Evolutionary conservation across 2,797 vertebrate species (phyloP).

Genomic region (Eutrigla gurnardus): DNA sequence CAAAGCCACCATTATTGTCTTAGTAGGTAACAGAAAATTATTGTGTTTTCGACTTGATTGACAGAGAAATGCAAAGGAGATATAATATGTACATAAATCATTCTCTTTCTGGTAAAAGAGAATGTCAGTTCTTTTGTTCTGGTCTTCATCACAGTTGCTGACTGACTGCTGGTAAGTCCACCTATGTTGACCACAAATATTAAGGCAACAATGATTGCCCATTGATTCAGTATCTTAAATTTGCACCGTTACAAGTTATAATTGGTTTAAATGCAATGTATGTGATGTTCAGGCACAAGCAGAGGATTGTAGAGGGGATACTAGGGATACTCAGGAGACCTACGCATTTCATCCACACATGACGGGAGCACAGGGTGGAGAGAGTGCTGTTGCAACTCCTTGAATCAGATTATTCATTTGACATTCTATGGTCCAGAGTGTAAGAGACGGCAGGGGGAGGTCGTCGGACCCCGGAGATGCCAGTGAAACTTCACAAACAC

Average conservation of each 20-base stretch:
- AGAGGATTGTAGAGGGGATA: too few species aligned
- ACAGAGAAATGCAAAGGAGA: constrained; percentile 33
- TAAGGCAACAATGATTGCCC: not conserved
- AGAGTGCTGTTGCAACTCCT: too few species aligned
- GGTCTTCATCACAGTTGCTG: constrained; percentile 2
- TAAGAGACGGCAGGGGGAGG: too few species aligned
- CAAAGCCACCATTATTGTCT: constrained; percentile 37
- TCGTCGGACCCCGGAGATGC: too few species aligned
- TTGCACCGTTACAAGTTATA: not conserved
- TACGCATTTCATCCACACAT: too few species aligned
- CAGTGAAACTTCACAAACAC: too few species aligned
- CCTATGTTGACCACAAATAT: not conserved
- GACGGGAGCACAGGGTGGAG: too few species aligned
- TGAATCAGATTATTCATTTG: too few species aligned
- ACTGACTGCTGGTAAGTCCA: not conserved
- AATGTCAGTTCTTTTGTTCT: not conserved
- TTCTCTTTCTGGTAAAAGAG: constrained; percentile 4
- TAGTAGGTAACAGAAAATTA: constrained; percentile 23
- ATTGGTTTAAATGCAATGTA: not conserved
- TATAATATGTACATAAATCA: constrained; percentile 32
- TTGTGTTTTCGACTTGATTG: constrained; percentile 44
- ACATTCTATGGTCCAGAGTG: too few species aligned
- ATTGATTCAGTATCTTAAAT: not conserved
- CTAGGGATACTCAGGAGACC: too few species aligned
- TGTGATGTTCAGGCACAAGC: not conserved